Base-by-base conservation (phyloP, 2,888 invertebrate genomes). In the Acanthacorydalis orientalis region DNA sequence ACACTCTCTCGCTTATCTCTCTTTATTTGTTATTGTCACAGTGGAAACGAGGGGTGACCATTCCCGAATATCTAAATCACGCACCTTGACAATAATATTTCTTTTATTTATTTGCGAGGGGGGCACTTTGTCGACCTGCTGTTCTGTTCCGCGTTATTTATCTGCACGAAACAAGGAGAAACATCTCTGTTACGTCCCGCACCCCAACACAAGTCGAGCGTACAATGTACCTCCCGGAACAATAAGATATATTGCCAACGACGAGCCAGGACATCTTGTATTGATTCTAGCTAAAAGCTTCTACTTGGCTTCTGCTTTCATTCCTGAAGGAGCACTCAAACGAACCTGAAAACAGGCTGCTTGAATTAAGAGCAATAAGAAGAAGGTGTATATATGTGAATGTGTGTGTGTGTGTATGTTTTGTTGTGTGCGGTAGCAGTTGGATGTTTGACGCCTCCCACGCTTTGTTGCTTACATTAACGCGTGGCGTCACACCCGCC, bases 201-300 rank as follows among this genome's bases (percentile, higher is more conserved):
- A 37, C 37, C 23, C 23, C n/a, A 37, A 1, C 37, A 37, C 37
- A 37, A 14, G 37, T 37, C n/a, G 12, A 14, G 37, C 37, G n/a
- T 37, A 7, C 12, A 37, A 37, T 14, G 37, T 37, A 37, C 49
- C 45, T 45, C 31, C 43, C 34, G 47, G 43, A 46, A 47, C 44
- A 46, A 45, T 49, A 45, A 49, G 46, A 49, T 49, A 49, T 45
- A 49, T 46, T 49, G 46, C 43, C 40, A 12, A 37, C 23, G 23
- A 23, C 23, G 37, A 11, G 39, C 37, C 40, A 42, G 47, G 50
- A 55, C 55, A 59, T 60, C 59, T 61, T 60, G 59, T 62, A 63
- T 64, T 61, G 63, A 63, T 63, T 63, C 60, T 56, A 56, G 59
- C 61, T 61, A 63, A 65, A 64, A 63, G 64, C 63, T 57, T 57